Base-by-base conservation (phyloP, 2,888 invertebrate species). In the Patella caerulea region DNA sequence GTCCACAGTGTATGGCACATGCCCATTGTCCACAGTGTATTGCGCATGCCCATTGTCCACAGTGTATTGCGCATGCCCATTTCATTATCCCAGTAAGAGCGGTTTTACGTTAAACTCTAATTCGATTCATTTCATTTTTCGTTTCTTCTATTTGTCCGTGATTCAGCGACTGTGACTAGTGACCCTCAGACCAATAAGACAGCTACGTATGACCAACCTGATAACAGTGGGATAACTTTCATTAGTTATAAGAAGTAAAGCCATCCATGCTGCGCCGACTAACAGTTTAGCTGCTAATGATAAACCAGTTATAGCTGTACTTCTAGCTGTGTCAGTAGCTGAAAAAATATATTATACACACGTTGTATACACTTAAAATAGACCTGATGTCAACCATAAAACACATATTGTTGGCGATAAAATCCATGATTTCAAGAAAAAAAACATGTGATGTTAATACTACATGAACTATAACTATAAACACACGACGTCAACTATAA, bases 171-270 rank as follows among this genome's bases (percentile, higher is more conserved):
- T 45, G 45, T 45, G 45, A 9, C 45, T 4, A 45, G 45, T 45
- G 45, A 65, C 65, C 1, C 65, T 19, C 65, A 65, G 7, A 14
- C 14, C n/a, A 19, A 19, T 19, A 65, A n/a, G 14, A n/a, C 11
- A n/a, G 4, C 4, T 19, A 7, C n/a, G n/a, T n/a, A n/a, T 34
- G 7, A 19, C 72, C 53, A 53, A 87, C 88, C 88, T 81, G 71
- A 87, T 81, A 15, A 87, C 86, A 5, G 88, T 88, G 1, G 88
- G 88, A 73, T 86, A 87, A 2, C 85, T 71, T 59, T 88, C 88
- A 5, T 85, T 84, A 3, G 87, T 85, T 76, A 83, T 87, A 9
- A 86, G 83, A 75, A 86, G 86, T 15, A 84, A 81, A 7, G 83
- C 82, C 12, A 84, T 84, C 88, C 88, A 88, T 56, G 82, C 84